These are phyloP conservation scores for Cyanoramphus novaezelandiae DNA, from an alignment of 2,113 vertebrate genomes.

Conservation along the genomic window DNA sequence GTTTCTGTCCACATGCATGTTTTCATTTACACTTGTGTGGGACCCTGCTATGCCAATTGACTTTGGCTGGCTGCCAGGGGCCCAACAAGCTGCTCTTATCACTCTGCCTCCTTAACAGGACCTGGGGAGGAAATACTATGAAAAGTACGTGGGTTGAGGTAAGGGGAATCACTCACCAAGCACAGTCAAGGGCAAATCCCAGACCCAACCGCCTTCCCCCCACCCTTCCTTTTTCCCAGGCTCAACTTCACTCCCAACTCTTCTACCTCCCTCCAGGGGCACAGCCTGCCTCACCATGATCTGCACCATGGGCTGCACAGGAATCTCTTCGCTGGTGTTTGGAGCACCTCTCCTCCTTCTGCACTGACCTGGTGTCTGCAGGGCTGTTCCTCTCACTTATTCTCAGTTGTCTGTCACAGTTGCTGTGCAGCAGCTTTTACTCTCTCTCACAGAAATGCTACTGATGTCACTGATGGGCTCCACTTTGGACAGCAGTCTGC, in stretches of 20 bases:
- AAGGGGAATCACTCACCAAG: neutral
- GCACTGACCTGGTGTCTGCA: neutral
- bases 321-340: neutral
- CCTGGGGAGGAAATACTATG: neutral
- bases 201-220: neutral
- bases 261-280: neutral
- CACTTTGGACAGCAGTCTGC: accelerated
- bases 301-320: neutral
- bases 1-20: neutral
- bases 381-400: neutral
- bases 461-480: accelerated
- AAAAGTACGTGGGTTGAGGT: neutral
- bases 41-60: neutral
- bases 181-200: neutral
- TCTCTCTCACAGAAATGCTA: neutral
- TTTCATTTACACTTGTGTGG: neutral
- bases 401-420: neutral
- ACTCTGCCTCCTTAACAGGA: neutral
- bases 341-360: neutral
- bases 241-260: neutral
- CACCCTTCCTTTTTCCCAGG: neutral
- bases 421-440: neutral
- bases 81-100: neutral
- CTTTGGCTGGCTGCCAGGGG: neutral
- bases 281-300: neutral